Evolutionary conservation across 2,113 vertebrate genomes (phyloP).

Genomic region (Ochotona curzoniae): DNA sequence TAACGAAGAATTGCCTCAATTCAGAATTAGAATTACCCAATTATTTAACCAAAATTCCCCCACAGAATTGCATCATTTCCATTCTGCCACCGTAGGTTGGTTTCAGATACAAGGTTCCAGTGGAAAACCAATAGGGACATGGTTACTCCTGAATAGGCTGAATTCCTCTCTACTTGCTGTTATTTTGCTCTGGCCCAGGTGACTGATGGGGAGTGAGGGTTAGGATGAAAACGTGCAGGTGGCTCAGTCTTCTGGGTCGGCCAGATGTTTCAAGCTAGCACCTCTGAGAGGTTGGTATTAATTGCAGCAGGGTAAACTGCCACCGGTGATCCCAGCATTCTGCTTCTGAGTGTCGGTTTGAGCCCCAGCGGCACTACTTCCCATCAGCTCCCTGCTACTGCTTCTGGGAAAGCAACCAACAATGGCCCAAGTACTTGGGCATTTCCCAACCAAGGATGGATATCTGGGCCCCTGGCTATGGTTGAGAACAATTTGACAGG

Average conservation of each 20-base stretch:
- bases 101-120: slow-evolving; percentile 12
- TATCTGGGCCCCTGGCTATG: no score
- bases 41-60: background rate
- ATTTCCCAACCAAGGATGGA: no score
- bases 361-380: no score
- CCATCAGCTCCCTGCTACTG: no score
- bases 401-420: no score
- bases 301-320: no score
- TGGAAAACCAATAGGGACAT: background rate
- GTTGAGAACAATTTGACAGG: no score
- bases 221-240: background rate
- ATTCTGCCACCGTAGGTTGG: background rate
- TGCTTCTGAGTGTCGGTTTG: no score
- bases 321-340: no score
- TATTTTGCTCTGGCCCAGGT: background rate
- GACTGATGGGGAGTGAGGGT: no score
- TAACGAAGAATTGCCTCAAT: background rate
- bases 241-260: background rate
- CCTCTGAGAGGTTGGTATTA: background rate
- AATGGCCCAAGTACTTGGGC: no score
- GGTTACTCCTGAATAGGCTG: background rate
- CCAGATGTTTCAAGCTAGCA: background rate
- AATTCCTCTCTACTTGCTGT: background rate
- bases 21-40: slow-evolving; percentile 24
- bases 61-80: background rate